Base-by-base conservation (phyloP, 2,113 vertebrate genomes). In the Grus americana region DNA sequence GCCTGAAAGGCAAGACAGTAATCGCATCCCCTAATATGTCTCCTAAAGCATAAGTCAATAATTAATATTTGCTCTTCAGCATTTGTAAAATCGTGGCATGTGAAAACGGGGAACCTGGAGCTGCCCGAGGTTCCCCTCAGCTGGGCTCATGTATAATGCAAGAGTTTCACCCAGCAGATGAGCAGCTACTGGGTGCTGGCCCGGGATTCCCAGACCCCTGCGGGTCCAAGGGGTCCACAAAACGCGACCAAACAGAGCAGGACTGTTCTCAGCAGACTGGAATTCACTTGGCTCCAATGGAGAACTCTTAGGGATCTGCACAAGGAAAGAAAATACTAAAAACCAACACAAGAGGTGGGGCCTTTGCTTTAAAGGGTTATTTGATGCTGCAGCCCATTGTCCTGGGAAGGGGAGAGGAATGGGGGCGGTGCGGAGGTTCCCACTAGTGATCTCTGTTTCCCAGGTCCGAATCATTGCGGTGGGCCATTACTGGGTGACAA, bases 381-480 rank as follows among this genome's bases (percentile, higher is more conserved):
- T 32, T 15, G 57, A 3, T 1, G 10, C 73, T 74, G 78, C 61
- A 67, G 59, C 26, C 6, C 2, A 0, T 27, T 30, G 44, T 65
- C 47, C 47, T 47, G 54, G 36, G 40, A 62, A 47, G 47, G 44
- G 50, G 6, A 66, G 32, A 15, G n/a, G 55, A 22, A 2, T 2
- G 12, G 79, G 47, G 23, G 22, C 2, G 14, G n/a, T 16, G 54
- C 44, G n/a, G 29, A n/a, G 9, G 44, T 19, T 61, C 68, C 73
- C 82, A 38, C 7, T 0, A 1, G 12, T 10, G 36, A 62, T 19
- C 23, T 27, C 40, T 20, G 50, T 71, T 73, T 79, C 24, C 36
- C 4, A 9, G 50, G 5, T 29, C 52, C 17, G 55, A 58, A 9
- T 21, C 27, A 4, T 1, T 30, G 11, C 3, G 1, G 12, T 9